phyloP scores from a whole-genome alignment of 2,888 invertebrate species.

The Drosophila helvetica region DNA sequence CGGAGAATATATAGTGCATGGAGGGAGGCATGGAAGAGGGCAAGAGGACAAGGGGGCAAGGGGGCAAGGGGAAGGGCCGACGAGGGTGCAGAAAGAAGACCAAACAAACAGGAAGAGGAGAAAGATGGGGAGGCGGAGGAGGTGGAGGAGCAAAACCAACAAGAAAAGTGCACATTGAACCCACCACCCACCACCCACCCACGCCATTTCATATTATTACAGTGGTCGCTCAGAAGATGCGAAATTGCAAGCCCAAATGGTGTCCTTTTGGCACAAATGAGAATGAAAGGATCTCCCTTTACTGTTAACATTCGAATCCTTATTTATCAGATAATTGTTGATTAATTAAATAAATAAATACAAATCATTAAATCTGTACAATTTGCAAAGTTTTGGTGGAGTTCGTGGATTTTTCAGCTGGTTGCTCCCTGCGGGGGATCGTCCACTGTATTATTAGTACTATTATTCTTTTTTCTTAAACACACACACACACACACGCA shows the following conservation, averaged over 20 bases:
- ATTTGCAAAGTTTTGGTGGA: no score
- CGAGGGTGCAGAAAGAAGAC: constrained; percentile 18
- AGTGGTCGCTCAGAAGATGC: neutral
- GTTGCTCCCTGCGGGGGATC: neutral
- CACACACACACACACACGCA: constrained; percentile 13
- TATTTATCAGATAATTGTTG: no score
- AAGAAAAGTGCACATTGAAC: constrained; percentile 47
- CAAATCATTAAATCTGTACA: no score
- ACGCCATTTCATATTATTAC: constrained; percentile 68
- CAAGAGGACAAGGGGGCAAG: constrained; percentile 7
- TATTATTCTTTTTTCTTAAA: constrained; percentile 58
- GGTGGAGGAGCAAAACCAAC: constrained; percentile 33
- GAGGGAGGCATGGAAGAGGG: constrained; percentile 14
- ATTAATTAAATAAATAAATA: no score
- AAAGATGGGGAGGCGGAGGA: constrained; percentile 38
- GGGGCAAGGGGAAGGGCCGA: neutral
- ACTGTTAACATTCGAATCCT: no score
- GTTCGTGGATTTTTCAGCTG: no score
- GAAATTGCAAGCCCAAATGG: neutral
- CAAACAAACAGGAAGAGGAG: constrained; percentile 31
- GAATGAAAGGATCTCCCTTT: no score
- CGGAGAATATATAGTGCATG: constrained; percentile 38
- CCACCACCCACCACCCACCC: constrained; percentile 43
- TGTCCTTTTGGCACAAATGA: no score
- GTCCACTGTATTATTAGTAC: constrained; percentile 36